Conservation (phyloP, 1,140 invertebrate species). For the Panagrolaimus sp. region DNA sequence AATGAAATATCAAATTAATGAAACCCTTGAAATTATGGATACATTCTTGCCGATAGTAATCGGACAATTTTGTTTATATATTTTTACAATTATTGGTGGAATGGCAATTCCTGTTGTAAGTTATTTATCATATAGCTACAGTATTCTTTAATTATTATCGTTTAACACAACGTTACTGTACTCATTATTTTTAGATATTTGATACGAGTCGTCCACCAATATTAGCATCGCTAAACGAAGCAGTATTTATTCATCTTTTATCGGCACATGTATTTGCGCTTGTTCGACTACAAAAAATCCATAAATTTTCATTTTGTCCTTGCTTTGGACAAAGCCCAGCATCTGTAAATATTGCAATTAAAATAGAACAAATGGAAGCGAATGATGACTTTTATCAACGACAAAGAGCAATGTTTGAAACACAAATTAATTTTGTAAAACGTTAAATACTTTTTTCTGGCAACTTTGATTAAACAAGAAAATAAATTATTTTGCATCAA, state of each 20-base stretch:
- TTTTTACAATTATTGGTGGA: background rate
- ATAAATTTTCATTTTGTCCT: no score
- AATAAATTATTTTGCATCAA: no score
- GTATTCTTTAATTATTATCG: no score
- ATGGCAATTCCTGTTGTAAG: background rate
- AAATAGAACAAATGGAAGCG: no score
- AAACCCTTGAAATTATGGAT: background rate
- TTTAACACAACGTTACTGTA: no score
- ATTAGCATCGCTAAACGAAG: background rate
- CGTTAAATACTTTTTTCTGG: no score
- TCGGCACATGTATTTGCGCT: slow-evolving; percentile 1
- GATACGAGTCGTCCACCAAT: background rate
- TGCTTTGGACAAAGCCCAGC: no score
- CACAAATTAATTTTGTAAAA: no score
- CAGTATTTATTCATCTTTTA: background rate
- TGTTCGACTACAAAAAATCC: background rate
- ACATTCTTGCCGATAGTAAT: background rate
- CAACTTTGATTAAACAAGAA: no score
- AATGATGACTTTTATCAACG: no score
- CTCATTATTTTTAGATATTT: background rate
- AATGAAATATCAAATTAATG: slow-evolving; percentile 11
- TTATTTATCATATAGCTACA: slow-evolving; percentile 5
- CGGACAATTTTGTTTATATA: background rate
- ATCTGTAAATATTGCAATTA: no score
- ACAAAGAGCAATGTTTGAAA: no score